These are phyloP conservation scores for Hemitrygon akajei DNA, from an alignment of 2,797 vertebrate species.

Conservation along the genomic window DNA sequence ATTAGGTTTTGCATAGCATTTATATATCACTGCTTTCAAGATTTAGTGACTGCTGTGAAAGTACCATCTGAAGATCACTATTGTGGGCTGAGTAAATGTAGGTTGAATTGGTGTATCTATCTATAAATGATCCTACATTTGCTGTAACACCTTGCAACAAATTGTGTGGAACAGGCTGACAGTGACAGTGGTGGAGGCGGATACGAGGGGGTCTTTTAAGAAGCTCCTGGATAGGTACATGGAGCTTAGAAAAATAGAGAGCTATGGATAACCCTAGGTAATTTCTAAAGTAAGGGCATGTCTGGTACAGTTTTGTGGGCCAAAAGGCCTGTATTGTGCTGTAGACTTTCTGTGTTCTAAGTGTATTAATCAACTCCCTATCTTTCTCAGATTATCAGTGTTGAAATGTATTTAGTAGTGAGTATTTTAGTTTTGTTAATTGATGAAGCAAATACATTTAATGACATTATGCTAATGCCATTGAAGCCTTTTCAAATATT, in stretches of 20 bases:
- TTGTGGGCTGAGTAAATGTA: not conserved
- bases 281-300: too few relatives aligned
- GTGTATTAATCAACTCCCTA: not conserved
- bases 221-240: too few relatives aligned
- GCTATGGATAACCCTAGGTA: too few relatives aligned
- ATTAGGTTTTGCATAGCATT: not conserved
- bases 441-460: not conserved
- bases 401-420: not conserved
- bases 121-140: not conserved
- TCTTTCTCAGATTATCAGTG: not conserved
- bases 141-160: not conserved
- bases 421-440: not conserved
- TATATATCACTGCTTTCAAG: not conserved
- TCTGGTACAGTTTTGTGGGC: too few relatives aligned
- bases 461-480: not conserved
- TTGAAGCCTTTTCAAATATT: not conserved
- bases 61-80: not conserved
- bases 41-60: not conserved
- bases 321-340: too few relatives aligned
- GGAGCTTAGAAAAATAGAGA: too few relatives aligned
- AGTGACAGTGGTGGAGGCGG: too few relatives aligned
- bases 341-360: too few relatives aligned
- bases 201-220: too few relatives aligned
- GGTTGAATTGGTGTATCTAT: not conserved
- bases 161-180: too few relatives aligned